Evolutionary conservation across 2,888 invertebrate genomes (phyloP).

Genomic region (Griposia aprilina): DNA sequence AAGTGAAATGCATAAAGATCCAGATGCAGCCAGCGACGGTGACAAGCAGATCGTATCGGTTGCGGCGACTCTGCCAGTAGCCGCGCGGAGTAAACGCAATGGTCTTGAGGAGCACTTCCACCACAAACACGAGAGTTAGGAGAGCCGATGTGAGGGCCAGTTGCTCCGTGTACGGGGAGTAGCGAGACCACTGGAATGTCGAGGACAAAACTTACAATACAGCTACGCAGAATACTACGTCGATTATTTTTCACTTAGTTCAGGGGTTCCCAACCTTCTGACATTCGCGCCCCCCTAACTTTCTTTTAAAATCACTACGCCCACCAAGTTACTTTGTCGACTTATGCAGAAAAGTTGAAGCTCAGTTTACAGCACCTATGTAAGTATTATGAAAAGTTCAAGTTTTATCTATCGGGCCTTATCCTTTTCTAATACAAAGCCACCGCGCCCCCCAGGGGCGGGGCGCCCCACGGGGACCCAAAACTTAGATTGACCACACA

Average conservation of each 20-base stretch:
- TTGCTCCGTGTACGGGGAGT: conserved; percentile 94
- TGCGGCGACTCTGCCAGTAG: conserved; percentile 99
- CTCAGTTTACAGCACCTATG: background rate
- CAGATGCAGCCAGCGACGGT: conserved; percentile 99
- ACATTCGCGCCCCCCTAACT: too few species aligned
- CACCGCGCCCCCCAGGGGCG: background rate
- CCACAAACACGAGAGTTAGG: conserved; percentile 97
- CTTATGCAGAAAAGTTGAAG: background rate
- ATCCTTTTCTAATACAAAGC: background rate
- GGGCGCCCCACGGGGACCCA: background rate
- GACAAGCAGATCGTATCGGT: conserved; percentile 99
- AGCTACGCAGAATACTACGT: background rate
- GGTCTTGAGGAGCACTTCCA: conserved; percentile 99
- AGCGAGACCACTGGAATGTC: conserved; percentile 94
- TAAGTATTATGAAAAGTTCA: background rate
- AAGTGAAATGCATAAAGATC: conserved; percentile 98
- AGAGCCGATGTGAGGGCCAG: conserved; percentile 96
- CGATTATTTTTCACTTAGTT: background rate
- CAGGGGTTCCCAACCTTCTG: background rate
- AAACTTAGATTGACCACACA: background rate
- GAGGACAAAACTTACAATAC: background rate
- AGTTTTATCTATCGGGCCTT: background rate
- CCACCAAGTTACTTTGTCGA: background rate
- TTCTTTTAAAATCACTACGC: background rate
- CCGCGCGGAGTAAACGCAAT: conserved; percentile 99